phyloP scores from a whole-genome alignment of 2,797 vertebrate genomes.

The Hyperoplus immaculatus region DNA sequence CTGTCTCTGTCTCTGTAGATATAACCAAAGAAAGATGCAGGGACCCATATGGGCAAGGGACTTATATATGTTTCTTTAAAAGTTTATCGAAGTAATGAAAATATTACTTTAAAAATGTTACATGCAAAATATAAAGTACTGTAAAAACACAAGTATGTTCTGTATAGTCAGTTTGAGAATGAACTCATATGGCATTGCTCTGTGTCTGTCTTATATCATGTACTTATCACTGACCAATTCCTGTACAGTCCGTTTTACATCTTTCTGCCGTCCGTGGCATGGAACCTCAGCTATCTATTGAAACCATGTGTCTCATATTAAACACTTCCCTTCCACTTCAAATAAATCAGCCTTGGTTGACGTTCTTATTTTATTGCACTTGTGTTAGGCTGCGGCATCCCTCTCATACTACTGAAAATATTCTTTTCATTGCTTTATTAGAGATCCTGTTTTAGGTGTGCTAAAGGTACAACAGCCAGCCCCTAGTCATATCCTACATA shows the following conservation, averaged over 20 bases:
- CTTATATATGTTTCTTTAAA: slow-evolving; percentile 17
- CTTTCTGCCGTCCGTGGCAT: slow-evolving; percentile 77
- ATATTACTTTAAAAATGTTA: slow-evolving; percentile 1
- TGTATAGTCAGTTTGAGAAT: slow-evolving; percentile 34
- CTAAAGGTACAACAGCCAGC: slow-evolving; percentile 23
- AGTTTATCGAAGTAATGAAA: slow-evolving; percentile 14
- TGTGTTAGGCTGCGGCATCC: slow-evolving; percentile 76
- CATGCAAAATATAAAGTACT: slow-evolving; percentile 3
- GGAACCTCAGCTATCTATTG: slow-evolving; percentile 84
- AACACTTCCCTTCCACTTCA: slow-evolving; percentile 88
- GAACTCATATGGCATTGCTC: slow-evolving; percentile 56
- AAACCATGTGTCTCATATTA: slow-evolving; percentile 88
- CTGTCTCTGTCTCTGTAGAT: slow-evolving; percentile 67
- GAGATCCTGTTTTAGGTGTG: slow-evolving; percentile 53
- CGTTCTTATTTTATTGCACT: slow-evolving; percentile 85
- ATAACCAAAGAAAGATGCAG: slow-evolving; percentile 49
- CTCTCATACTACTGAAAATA: slow-evolving; percentile 66
- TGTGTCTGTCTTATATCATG: slow-evolving; percentile 79
- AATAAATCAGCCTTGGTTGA: slow-evolving; percentile 88
- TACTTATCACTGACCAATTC: slow-evolving; percentile 81
- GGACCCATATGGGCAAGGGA: slow-evolving; percentile 23
- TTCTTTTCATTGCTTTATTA: slow-evolving; percentile 69
- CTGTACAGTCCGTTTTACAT: slow-evolving; percentile 79
- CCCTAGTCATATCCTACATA: neutral
- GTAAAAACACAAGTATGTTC: slow-evolving; percentile 11